Evolutionary conservation across 2,113 vertebrate species (phyloP).

Genomic region (Rhinichthys klamathensis): DNA sequence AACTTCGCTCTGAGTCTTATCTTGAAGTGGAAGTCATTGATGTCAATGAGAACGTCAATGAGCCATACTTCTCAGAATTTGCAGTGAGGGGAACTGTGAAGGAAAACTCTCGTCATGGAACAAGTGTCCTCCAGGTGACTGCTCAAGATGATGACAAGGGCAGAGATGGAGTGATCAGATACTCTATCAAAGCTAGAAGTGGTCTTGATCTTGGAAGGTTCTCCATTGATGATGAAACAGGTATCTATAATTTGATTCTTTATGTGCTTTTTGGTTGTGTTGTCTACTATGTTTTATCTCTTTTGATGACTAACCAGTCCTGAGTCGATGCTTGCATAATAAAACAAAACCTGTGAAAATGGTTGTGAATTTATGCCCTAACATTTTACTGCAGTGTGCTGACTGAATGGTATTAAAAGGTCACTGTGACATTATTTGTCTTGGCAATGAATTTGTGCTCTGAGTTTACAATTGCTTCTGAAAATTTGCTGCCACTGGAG

Average conservation of each 20-base stretch:
- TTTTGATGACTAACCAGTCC: neutral
- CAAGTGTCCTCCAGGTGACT: conserved; percentile 86
- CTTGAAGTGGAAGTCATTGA: conserved; percentile 95
- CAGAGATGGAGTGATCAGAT: conserved; percentile 88
- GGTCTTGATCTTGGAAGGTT: conserved; percentile 92
- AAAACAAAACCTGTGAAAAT: conserved; percentile 26
- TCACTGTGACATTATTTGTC: conserved; percentile 36
- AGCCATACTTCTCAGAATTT: conserved; percentile 92
- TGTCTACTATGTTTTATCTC: neutral
- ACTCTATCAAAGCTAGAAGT: conserved; percentile 90
- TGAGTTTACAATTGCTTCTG: conserved; percentile 21
- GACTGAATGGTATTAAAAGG: conserved; percentile 41
- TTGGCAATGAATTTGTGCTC: conserved; percentile 40
- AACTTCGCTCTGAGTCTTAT: conserved; percentile 86
- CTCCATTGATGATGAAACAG: conserved; percentile 94
- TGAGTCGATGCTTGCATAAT: neutral
- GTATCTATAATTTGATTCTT: conserved; percentile 75
- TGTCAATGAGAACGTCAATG: conserved; percentile 93
- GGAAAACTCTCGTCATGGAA: conserved; percentile 91
- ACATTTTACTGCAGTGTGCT: conserved; percentile 33
- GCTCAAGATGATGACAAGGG: conserved; percentile 90
- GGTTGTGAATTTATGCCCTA: conserved; percentile 4
- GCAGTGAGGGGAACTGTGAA: conserved; percentile 86
- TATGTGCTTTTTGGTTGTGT: neutral
- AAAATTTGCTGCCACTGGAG: neutral